Percentiles rank a stretch among this genome's conserved stretches.
phyloP scores from a whole-genome alignment of 2,113 vertebrate species.

The Cyprinus carpio region DNA sequence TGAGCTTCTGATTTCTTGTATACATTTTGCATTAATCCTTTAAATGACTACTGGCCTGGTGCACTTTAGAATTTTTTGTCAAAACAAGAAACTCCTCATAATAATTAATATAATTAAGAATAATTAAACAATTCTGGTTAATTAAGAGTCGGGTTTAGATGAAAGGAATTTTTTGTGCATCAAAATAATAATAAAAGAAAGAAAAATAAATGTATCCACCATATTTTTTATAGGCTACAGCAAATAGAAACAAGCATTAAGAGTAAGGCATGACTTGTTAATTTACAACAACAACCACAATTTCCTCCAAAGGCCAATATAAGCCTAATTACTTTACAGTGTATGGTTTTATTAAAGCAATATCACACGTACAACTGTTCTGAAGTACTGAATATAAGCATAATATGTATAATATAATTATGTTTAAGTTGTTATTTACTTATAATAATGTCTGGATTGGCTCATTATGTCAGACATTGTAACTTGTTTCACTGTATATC shows the following conservation, averaged over 20 bases:
- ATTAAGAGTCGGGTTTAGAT: background rate
- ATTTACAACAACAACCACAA: background rate
- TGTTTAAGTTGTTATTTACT: background rate
- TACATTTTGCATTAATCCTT: constrained; percentile 89
- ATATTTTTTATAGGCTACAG: background rate
- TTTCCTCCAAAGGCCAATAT: background rate
- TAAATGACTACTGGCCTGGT: constrained; percentile 72
- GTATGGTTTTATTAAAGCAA: background rate
- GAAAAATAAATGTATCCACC: background rate
- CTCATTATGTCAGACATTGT: background rate
- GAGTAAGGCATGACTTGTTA: background rate
- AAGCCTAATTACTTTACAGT: background rate
- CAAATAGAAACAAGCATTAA: background rate
- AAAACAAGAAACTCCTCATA: constrained; percentile 19
- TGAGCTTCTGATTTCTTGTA: constrained; percentile 92
- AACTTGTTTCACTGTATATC: background rate
- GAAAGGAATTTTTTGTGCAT: too few species aligned
- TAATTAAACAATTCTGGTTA: background rate
- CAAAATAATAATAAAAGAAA: too few species aligned
- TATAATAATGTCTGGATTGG: background rate
- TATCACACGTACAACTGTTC: background rate
- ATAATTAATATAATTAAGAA: too few species aligned
- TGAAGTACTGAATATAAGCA: background rate
- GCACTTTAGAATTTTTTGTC: background rate
- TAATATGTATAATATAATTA: background rate